Base-by-base conservation (phyloP, 1,140 invertebrate genomes). In the Lepidurus couesii region DNA sequence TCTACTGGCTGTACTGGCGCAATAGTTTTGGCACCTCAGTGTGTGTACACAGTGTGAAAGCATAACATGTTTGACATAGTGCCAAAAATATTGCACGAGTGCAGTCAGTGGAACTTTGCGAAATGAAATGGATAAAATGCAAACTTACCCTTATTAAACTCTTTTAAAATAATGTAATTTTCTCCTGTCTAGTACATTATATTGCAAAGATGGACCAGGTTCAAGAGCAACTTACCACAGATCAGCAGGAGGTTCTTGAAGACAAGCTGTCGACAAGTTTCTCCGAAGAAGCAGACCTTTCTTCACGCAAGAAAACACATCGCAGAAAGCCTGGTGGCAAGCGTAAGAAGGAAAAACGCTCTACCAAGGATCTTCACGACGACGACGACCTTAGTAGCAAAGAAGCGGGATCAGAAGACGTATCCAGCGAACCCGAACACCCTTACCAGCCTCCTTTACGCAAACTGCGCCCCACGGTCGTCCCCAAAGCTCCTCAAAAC, bases 401-500 rank as follows among this genome's bases (percentile, higher is more conserved):
- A 65, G 53, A 65, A 65, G 53, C 53, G 5, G 53, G 53, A 7
- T 65, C 53, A 21, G 53, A 65, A 65, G 53, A 65, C 16, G 53
- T 65, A 7, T 65, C 21, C 3, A 65, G 53, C 13, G 53, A 65
- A n/a, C 53, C 53, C 1, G 53, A 65, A 65, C 16, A 0, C 53
- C 53, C 53, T 65, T 65, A 65, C 44, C 76, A 77, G 26, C 76
- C 76, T 45, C 76, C 65, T 9, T n/a, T 77, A 77, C 76, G 80
- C 80, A 81, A 82, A 34, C 45, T 83, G 65, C 75, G 82, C 42
- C 82, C 82, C 8, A 73, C 79, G 10, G 74, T 82, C 78, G 82
- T 82, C 5, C 83, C 83, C 0, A 83, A 83, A 79, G 84, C 84
- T 8, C 84, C 84, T 7, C 75, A 82, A 65, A 84, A 84, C 79